These are phyloP conservation scores for Sycophaga agraensis DNA, from an alignment of 1,140 invertebrate species.

Conservation along the genomic window DNA sequence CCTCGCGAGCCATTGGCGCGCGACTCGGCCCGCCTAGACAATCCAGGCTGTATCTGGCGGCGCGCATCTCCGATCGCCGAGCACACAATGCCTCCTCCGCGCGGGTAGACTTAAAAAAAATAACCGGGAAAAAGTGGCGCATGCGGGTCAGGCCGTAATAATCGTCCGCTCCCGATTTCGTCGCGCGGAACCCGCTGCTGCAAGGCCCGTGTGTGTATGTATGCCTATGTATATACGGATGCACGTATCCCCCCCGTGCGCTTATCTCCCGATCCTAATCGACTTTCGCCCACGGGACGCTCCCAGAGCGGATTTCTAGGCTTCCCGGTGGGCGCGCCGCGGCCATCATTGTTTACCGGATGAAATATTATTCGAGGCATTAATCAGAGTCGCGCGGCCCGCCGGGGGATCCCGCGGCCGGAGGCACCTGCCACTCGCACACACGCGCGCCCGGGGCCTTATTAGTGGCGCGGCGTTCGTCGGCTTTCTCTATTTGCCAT, in stretches of 20 bases:
- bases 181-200: neutral
- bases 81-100: neutral
- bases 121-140: neutral
- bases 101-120: too few relatives aligned
- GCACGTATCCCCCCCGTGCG: constrained; percentile 1
- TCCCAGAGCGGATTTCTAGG: constrained; percentile 36
- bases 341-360: constrained; percentile 52
- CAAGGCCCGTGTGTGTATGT: too few relatives aligned
- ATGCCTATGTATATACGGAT: too few relatives aligned
- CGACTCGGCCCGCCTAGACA: neutral
- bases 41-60: neutral
- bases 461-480: too few relatives aligned
- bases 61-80: constrained; percentile 3
- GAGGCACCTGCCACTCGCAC: too few relatives aligned
- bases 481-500: too few relatives aligned
- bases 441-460: too few relatives aligned
- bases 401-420: too few relatives aligned
- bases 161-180: constrained; percentile 2
- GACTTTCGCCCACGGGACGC: constrained; percentile 31
- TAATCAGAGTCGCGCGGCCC: constrained; percentile 48
- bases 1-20: neutral
- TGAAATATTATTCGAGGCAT: constrained; percentile 56
- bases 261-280: constrained; percentile 43
- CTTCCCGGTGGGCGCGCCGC: constrained; percentile 30
- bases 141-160: too few relatives aligned